Percentiles rank a stretch among this genome's conserved stretches.
Conservation (phyloP, 2,888 invertebrate species). For the Ellobium chinense region DNA sequence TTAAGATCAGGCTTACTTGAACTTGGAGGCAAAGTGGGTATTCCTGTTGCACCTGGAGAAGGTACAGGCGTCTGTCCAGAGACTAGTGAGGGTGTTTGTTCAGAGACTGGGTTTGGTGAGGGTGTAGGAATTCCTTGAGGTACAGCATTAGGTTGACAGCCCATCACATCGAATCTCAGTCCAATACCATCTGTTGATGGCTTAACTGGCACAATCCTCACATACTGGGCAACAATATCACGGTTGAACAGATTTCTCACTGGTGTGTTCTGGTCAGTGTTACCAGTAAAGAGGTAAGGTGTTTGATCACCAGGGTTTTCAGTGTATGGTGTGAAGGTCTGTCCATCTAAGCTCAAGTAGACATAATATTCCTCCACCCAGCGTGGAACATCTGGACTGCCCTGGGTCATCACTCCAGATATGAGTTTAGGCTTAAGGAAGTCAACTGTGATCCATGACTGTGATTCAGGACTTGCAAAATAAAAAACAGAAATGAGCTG, state of each 20-base stretch:
- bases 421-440: slow-evolving; percentile 62
- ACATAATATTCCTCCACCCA: slow-evolving; percentile 64
- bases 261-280: slow-evolving; percentile 57
- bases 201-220: slow-evolving; percentile 60
- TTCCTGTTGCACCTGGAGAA: too few relatives aligned
- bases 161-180: slow-evolving; percentile 63
- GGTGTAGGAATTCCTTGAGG: slow-evolving; percentile 3
- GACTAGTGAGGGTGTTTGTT: background rate
- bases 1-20: too few relatives aligned
- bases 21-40: too few relatives aligned
- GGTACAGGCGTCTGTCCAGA: background rate
- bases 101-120: background rate
- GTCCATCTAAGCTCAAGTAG: slow-evolving; percentile 62
- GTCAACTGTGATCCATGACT: slow-evolving; percentile 64
- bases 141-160: slow-evolving; percentile 62
- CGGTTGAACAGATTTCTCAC: slow-evolving; percentile 65
- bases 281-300: slow-evolving; percentile 57
- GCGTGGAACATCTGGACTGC: slow-evolving; percentile 55
- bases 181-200: slow-evolving; percentile 55
- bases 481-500: too few relatives aligned
- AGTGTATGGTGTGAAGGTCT: slow-evolving; percentile 63
- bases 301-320: slow-evolving; percentile 54
- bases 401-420: slow-evolving; percentile 67
- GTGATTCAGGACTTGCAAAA: background rate
- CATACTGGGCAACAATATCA: slow-evolving; percentile 63